Conservation (phyloP, 2,113 vertebrate species). For the Lonchura striata region DNA sequence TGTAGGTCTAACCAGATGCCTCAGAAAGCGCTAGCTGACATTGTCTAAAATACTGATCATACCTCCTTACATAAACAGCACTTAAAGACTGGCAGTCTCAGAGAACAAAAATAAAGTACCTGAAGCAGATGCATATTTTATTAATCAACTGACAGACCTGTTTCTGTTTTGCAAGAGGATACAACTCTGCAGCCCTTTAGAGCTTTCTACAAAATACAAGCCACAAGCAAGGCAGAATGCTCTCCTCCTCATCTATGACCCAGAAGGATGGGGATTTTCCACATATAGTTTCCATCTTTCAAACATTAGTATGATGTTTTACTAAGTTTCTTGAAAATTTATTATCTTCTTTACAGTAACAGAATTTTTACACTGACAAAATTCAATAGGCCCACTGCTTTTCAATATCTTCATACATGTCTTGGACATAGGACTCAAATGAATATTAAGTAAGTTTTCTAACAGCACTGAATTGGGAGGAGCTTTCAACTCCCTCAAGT, state of each 20-base stretch:
- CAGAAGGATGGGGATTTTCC: not conserved
- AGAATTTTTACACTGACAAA: not conserved
- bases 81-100: not conserved
- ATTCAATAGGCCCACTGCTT: not conserved
- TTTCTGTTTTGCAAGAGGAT: not conserved
- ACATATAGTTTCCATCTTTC: not conserved
- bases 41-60: not conserved
- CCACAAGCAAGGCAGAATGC: not conserved
- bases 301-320: not conserved
- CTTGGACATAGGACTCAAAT: not conserved
- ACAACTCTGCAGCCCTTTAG: not conserved
- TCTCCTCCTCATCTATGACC: not conserved
- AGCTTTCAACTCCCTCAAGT: too few relatives aligned
- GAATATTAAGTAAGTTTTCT: not conserved
- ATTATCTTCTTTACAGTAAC: not conserved
- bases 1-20: not conserved
- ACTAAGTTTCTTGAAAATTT: not conserved
- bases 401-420: not conserved
- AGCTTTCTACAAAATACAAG: not conserved
- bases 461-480: accelerated
- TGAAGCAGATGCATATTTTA: not conserved
- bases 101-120: not conserved
- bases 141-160: accelerated
- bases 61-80: not conserved
- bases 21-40: not conserved